Evolutionary conservation across 2,888 invertebrate genomes (phyloP).

Genomic region (Nebria brevicollis): DNA sequence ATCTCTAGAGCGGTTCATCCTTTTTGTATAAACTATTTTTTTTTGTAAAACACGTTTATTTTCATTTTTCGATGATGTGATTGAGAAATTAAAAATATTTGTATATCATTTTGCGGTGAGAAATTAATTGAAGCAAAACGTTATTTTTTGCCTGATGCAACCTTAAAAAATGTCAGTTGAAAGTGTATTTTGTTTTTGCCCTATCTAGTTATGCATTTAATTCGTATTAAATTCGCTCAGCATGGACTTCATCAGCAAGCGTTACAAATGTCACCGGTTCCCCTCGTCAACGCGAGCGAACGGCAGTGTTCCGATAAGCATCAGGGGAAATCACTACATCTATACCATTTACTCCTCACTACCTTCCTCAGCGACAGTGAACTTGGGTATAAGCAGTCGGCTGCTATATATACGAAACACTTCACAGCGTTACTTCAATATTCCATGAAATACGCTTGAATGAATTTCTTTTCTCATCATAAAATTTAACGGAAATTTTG

Average conservation of each 20-base stretch:
- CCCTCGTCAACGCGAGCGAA: conserved; percentile 16
- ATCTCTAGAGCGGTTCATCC: too few species aligned
- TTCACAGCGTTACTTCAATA: conserved; percentile 2
- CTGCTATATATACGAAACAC: neutral
- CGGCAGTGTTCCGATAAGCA: conserved; percentile 26
- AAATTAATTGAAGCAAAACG: too few species aligned
- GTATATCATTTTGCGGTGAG: too few species aligned
- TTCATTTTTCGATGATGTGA: too few species aligned
- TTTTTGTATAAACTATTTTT: too few species aligned
- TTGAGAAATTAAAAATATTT: too few species aligned
- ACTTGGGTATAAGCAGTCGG: neutral
- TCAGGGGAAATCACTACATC: conserved; percentile 36
- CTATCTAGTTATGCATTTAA: conserved; percentile 20
- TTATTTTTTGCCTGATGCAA: neutral
- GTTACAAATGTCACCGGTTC: conserved; percentile 19
- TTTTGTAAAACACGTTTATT: too few species aligned
- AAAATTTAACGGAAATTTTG: neutral
- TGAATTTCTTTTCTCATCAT: conserved; percentile 8
- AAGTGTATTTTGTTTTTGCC: neutral
- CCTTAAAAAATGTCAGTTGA: neutral
- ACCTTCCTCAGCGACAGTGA: neutral
- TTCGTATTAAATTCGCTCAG: conserved; percentile 27
- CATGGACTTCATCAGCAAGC: conserved; percentile 29
- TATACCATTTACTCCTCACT: conserved; percentile 23
- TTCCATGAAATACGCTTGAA: neutral